A percentile compares a stretch with the other conserved stretches of the same genome.
phyloP scores from a whole-genome alignment of 1,140 invertebrate species.

The Euwallacea fornicatus region DNA sequence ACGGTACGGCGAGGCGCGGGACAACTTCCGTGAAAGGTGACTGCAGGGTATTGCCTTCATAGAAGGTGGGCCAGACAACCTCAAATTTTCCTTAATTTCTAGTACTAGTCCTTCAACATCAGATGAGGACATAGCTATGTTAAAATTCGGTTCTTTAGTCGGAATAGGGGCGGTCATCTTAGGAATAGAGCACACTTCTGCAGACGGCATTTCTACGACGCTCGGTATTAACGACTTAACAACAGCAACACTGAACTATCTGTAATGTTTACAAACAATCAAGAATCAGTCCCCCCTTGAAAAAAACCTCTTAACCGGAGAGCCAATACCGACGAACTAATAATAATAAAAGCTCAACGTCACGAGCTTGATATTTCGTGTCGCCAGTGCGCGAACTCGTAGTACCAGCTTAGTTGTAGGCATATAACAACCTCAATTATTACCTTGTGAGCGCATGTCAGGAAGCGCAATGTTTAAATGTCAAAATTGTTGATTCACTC shows the following conservation, averaged over 20 bases:
- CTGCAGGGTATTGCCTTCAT: constrained; percentile 49
- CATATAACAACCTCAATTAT: too few relatives aligned
- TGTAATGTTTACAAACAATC: constrained; percentile 38
- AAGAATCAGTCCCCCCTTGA: constrained; percentile 10
- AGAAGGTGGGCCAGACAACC: constrained; percentile 56
- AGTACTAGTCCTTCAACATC: constrained; percentile 67
- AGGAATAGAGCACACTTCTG: constrained; percentile 46
- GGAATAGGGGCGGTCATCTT: constrained; percentile 38
- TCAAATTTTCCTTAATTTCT: constrained; percentile 70
- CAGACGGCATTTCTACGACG: constrained; percentile 48
- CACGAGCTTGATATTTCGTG: constrained; percentile 19
- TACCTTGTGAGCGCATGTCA: too few relatives aligned
- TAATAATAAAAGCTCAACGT: constrained; percentile 24
- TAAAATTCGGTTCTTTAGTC: constrained; percentile 39
- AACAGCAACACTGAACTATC: constrained; percentile 13
- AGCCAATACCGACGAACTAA: constrained; percentile 29
- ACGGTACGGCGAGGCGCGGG: constrained; percentile 63
- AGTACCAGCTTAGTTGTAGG: neutral
- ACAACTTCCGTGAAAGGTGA: constrained; percentile 51
- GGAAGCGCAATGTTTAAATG: too few relatives aligned
- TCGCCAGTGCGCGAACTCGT: constrained; percentile 18
- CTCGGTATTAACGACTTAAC: constrained; percentile 17
- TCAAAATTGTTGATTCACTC: too few relatives aligned
- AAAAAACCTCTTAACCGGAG: constrained; percentile 17
- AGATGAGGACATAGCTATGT: constrained; percentile 46